Evolutionary conservation across 2,797 vertebrate genomes (phyloP).

Genomic region (Poecilia gillii): DNA sequence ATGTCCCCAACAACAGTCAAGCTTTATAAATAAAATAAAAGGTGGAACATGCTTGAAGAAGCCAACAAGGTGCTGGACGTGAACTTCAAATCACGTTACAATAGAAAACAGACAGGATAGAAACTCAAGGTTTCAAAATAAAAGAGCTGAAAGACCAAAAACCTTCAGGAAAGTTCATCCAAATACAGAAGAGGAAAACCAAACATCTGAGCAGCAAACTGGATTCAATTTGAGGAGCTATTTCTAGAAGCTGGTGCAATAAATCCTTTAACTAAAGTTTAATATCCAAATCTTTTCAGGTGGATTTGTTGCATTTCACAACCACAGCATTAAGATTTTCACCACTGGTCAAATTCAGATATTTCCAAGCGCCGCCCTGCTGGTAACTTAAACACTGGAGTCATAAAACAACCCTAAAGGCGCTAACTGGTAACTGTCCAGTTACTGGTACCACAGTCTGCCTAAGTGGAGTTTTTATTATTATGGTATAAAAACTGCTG

Average conservation of each 20-base stretch:
- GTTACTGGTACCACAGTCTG: not conserved
- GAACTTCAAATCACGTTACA: not conserved
- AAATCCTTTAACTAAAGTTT: not conserved
- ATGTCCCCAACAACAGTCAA: not conserved
- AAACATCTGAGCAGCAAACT: not conserved
- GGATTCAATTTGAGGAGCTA: not conserved
- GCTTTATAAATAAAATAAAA: not conserved
- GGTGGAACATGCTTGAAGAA: not conserved
- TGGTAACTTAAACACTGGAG: not conserved
- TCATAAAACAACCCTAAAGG: not conserved
- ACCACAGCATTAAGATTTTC: not conserved
- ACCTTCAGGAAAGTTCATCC: not conserved
- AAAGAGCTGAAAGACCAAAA: not conserved
- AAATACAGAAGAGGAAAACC: not conserved
- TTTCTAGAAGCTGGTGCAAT: not conserved
- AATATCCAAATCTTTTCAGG: not conserved
- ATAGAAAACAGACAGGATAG: not conserved
- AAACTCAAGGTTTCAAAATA: not conserved
- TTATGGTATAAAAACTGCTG: not conserved
- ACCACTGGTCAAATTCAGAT: not conserved
- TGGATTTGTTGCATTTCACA: not conserved
- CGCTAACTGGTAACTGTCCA: not conserved
- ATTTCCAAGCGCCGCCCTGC: not conserved
- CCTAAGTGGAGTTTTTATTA: not conserved
- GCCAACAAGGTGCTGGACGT: not conserved